Conservation (phyloP, 2,797 vertebrate genomes). For the Manis crassicaudata region DNA sequence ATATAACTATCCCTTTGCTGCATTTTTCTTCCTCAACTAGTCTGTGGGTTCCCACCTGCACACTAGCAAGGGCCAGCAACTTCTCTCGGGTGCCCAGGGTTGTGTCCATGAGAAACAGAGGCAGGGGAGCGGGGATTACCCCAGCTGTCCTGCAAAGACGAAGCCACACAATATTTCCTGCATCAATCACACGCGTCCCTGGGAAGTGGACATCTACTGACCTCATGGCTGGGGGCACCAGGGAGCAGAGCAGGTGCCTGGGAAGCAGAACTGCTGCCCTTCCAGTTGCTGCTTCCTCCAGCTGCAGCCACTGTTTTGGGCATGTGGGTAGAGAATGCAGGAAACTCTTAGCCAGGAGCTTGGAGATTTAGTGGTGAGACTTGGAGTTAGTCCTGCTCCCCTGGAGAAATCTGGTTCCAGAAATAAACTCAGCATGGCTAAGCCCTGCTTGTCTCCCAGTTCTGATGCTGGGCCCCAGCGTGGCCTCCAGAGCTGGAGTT, state of each 20-base stretch:
- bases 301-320: background rate
- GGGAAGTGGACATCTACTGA: background rate
- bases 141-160: background rate
- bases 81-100: background rate
- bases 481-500: background rate
- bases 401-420: background rate
- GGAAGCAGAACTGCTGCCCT: background rate
- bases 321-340: rapidly evolving
- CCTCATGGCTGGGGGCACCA: rapidly evolving
- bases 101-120: conserved; percentile 27
- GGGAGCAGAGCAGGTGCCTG: background rate
- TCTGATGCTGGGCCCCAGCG: background rate
- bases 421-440: background rate
- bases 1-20: conserved; percentile 63
- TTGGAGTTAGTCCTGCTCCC: background rate
- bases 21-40: conserved; percentile 76
- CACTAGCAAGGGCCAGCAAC: background rate
- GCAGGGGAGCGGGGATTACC: background rate
- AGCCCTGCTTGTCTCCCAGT: background rate
- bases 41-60: conserved; percentile 52
- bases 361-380: background rate
- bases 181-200: background rate
- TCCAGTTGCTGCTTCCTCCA: background rate
- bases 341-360: background rate
- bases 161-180: background rate